Base-by-base conservation (phyloP, 2,113 vertebrate species). In the Chinchilla lanigera region DNA sequence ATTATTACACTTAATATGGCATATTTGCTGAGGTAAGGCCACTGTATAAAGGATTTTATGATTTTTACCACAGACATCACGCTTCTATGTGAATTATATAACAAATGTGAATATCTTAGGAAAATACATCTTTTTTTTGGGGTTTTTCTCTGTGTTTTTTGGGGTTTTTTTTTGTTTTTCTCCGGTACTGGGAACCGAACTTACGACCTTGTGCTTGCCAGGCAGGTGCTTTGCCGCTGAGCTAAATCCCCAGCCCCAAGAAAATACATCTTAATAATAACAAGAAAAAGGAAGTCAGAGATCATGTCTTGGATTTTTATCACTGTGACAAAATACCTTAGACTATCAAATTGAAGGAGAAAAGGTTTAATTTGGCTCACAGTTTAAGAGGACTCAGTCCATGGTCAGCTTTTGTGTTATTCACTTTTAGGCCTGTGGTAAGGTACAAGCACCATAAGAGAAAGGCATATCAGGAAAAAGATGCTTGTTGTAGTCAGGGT, bases 11-110 rank as follows among this genome's bases (percentile, higher is more conserved):
- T 38, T 56, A 50, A 85, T 9, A 91, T 80, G 22, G 71, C 56
- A 54, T 95, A 44, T 67, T 69, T 90, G 80, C 60, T 89, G 69
- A 96, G 73, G 67, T 67, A 75, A 96, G 17, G 11, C 22, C 78
- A 47, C 30, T 92, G 41, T 11, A 19, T 10, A n/a, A 82, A 26
- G 35, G 10, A 58, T 88, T 80, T 73, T 17, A 56, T 86, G 58
- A 58, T 77, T 91, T 61, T 84, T 88, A 73, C 38, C 30, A 67
- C 1, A 85, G 35, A 6, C 33, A 56, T 96, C 38, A 61, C 17
- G 60, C 77, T 93, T 94, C 47, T 67, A 81, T 95, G 30, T 61
- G 24, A 93, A 89, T 90, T 77, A n/a, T 26, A 80, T 13, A 75
- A 89, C 85, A 81, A 9, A 5, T 38, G 54, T 67, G 33, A 85